Conservation (phyloP, 1,140 invertebrate genomes). For the Neodiprion pinetum region DNA sequence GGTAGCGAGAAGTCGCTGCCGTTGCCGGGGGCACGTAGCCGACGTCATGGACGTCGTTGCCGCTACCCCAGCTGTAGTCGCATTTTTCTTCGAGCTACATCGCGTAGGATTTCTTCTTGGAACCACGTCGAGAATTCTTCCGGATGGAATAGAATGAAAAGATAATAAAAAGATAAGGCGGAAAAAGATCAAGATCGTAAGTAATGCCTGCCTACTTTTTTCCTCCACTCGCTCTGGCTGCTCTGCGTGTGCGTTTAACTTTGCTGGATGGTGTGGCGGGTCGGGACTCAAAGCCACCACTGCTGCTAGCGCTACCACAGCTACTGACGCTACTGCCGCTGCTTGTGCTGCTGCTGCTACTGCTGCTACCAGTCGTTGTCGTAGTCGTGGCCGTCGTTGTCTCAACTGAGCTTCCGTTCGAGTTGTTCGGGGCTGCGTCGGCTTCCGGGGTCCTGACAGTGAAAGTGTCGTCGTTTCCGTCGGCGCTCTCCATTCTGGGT, state of each 20-base stretch:
- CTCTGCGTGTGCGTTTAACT: constrained; percentile 29
- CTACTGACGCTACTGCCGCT: constrained; percentile 26
- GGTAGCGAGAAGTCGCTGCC: constrained; percentile 38
- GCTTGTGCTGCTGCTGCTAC: constrained; percentile 30
- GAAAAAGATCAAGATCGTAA: background rate
- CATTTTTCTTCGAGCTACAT: background rate
- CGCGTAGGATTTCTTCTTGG: constrained; percentile 39
- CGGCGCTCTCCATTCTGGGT: background rate
- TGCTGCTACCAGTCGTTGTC: constrained; percentile 21
- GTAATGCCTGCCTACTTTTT: constrained; percentile 30
- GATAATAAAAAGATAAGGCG: background rate
- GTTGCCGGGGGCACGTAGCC: constrained; percentile 27
- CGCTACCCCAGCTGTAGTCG: constrained; percentile 13
- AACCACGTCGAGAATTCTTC: constrained; percentile 24
- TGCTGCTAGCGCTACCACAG: constrained; percentile 27
- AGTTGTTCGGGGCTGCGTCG: constrained; percentile 23
- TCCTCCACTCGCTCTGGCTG: constrained; percentile 22
- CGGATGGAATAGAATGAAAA: background rate
- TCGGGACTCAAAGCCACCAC: constrained; percentile 28
- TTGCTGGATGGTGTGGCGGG: constrained; percentile 16
- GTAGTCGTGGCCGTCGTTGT: constrained; percentile 35
- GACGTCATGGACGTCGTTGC: constrained; percentile 32
- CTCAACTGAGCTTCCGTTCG: constrained; percentile 13
- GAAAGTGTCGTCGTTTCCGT: too few relatives aligned
- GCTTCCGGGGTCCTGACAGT: background rate